phyloP scores from a whole-genome alignment of 2,797 vertebrate species.

The Lophotriccus pileatus region DNA sequence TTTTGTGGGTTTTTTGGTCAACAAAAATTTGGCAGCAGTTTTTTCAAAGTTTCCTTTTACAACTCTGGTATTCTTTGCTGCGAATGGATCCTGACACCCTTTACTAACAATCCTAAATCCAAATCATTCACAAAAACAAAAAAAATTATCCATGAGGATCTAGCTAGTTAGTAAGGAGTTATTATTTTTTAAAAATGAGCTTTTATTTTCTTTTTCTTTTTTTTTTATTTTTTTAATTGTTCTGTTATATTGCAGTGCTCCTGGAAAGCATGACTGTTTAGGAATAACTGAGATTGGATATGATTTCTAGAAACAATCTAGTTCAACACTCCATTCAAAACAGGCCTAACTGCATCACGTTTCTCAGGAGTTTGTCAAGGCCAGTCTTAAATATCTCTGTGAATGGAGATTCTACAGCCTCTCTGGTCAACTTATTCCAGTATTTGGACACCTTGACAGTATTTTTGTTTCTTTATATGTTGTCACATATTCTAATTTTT shows the following conservation, averaged over 20 bases:
- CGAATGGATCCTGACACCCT: not conserved
- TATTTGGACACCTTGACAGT: not conserved
- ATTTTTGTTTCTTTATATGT: not conserved
- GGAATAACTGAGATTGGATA: too few relatives aligned
- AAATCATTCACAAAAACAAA: not conserved
- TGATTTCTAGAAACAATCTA: not conserved
- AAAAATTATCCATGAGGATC: not conserved
- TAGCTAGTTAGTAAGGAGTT: not conserved
- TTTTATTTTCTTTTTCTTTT: not conserved
- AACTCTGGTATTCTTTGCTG: not conserved
- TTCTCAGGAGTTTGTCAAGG: not conserved
- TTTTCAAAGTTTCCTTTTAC: not conserved
- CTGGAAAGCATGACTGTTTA: too few relatives aligned
- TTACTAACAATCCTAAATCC: not conserved
- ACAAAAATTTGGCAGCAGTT: not conserved
- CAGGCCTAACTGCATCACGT: not conserved
- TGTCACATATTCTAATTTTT: not conserved
- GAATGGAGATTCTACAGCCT: not conserved
- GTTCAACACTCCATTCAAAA: not conserved
- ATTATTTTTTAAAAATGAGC: not conserved
- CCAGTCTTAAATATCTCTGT: not conserved
- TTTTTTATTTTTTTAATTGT: not conserved
- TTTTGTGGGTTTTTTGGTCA: not conserved
- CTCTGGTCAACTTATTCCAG: not conserved
- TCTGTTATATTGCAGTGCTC: not conserved